phyloP scores from a whole-genome alignment of 2,888 invertebrate species.

The Leptinotarsa tumamoca region DNA sequence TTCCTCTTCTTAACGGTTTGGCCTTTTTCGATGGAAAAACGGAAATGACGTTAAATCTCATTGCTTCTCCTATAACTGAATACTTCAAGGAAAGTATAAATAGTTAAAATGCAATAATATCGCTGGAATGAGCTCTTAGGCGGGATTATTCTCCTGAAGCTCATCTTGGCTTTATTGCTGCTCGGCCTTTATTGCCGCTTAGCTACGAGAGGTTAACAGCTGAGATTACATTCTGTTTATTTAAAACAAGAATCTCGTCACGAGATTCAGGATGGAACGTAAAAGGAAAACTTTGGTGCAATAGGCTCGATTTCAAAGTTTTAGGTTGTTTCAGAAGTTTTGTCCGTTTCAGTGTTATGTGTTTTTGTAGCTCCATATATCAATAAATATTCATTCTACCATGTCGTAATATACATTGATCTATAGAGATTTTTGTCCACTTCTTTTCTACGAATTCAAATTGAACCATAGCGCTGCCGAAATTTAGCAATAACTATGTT shows the following conservation, averaged over 20 bases:
- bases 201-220: constrained; percentile 31
- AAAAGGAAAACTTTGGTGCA: neutral
- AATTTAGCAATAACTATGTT: too few species aligned
- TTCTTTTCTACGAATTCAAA: too few species aligned
- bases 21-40: constrained; percentile 31
- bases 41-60: constrained; percentile 42
- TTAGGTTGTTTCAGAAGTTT: too few species aligned
- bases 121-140: constrained; percentile 19
- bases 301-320: too few species aligned
- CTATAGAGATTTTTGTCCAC: too few species aligned
- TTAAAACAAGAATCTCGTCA: constrained; percentile 19
- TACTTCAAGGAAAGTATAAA: constrained; percentile 34
- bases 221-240: constrained; percentile 39
- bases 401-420: too few species aligned
- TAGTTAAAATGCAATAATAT: constrained; percentile 39
- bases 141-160: constrained; percentile 23
- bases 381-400: too few species aligned
- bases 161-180: constrained; percentile 19
- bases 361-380: too few species aligned
- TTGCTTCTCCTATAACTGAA: constrained; percentile 35
- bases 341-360: too few species aligned
- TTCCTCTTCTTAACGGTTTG: constrained; percentile 42
- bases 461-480: too few species aligned
- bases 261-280: neutral
- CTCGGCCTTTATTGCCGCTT: constrained; percentile 24